These are phyloP conservation scores for Esox masquinongy DNA, from an alignment of 2,797 vertebrate genomes.

Conservation along the genomic window DNA sequence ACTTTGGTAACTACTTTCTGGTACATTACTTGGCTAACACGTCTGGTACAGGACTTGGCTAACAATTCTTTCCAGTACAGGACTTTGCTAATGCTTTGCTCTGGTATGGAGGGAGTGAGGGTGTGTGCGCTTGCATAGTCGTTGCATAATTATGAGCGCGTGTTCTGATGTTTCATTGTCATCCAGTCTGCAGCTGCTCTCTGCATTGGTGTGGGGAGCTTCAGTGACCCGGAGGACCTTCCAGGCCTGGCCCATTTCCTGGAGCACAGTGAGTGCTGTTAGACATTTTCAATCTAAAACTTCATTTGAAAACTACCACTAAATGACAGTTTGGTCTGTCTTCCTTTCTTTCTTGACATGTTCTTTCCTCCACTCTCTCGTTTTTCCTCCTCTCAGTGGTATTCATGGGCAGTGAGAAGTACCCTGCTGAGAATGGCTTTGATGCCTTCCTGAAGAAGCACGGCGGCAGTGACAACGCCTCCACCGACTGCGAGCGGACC, in stretches of 20 bases:
- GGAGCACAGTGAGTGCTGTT: constrained; percentile 88
- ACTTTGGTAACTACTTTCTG: too few relatives aligned
- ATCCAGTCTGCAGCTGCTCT: constrained; percentile 92
- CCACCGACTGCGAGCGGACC: constrained; percentile 94
- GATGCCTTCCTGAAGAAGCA: constrained; percentile 96
- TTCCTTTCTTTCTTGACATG: not conserved
- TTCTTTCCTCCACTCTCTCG: not conserved
- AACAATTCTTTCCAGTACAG: too few relatives aligned
- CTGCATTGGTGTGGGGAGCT: constrained; percentile 91
- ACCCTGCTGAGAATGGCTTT: constrained; percentile 93
- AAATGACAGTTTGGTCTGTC: not conserved
- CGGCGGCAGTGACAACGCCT: constrained; percentile 92
- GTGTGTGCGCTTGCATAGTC: constrained; percentile 7
- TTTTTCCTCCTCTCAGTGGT: constrained; percentile 81
- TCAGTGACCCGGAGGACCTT: constrained; percentile 94
- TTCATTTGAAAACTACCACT: not conserved
- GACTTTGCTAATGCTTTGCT: not conserved
- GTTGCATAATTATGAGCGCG: not conserved
- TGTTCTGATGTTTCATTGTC: constrained; percentile 28
- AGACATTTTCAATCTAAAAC: not conserved
- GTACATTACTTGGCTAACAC: not conserved
- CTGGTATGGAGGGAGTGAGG: not conserved
- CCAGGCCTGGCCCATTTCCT: constrained; percentile 97
- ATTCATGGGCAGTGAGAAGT: constrained; percentile 97
- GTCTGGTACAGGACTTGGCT: not conserved